Percentiles rank a stretch among this genome's conserved stretches.
Evolutionary conservation across 2,888 invertebrate species (phyloP).

Genomic region (Chironomus tentans): DNA sequence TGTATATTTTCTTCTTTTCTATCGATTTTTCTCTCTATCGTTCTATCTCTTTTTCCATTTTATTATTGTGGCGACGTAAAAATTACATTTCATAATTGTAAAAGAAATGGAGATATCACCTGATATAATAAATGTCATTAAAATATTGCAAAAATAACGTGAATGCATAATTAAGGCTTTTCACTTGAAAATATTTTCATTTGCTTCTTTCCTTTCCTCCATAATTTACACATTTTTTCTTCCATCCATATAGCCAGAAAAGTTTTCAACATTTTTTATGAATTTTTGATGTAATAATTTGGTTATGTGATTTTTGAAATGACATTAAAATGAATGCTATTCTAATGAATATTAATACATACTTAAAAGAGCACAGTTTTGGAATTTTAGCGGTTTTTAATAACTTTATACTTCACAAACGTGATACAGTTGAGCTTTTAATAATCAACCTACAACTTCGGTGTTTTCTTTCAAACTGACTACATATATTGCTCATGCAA

Average conservation of each 20-base stretch:
- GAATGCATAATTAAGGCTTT: background rate
- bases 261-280: background rate
- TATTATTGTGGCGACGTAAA: background rate
- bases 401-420: background rate
- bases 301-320: background rate
- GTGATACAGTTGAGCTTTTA: background rate
- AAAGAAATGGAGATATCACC: background rate
- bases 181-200: background rate
- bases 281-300: background rate
- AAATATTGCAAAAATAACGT: background rate
- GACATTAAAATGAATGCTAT: background rate
- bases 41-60: background rate
- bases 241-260: background rate
- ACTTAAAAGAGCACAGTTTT: slow-evolving; percentile 26
- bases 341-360: slow-evolving; percentile 13
- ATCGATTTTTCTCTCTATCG: background rate
- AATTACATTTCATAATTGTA: background rate
- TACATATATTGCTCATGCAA: background rate
- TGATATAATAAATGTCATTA: background rate
- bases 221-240: background rate
- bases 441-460: background rate
- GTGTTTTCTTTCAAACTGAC: background rate
- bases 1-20: background rate
- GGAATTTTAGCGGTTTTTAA: slow-evolving; percentile 21
- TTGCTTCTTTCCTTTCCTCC: background rate